Evolutionary conservation across 2,888 invertebrate species (phyloP).

Genomic region (Andrena camellia): DNA sequence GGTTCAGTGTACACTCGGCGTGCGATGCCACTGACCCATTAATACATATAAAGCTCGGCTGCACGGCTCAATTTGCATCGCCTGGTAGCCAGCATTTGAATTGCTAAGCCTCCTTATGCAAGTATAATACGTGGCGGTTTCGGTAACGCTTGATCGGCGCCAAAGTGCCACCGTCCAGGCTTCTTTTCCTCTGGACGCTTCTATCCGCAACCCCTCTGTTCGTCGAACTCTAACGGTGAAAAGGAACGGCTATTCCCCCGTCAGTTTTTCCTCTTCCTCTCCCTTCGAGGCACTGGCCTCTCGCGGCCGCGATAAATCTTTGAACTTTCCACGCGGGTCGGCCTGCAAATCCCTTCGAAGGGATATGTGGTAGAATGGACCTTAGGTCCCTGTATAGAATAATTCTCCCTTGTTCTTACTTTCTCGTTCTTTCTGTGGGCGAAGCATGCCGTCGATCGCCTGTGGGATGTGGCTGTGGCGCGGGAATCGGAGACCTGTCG

Average conservation of each 20-base stretch:
- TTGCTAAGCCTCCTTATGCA: slow-evolving; percentile 71
- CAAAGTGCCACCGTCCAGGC: slow-evolving; percentile 14
- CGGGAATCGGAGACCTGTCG: too few species aligned
- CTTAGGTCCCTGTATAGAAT: too few species aligned
- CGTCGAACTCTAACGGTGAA: slow-evolving; percentile 43
- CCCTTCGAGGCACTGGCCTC: not conserved
- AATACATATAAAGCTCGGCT: slow-evolving; percentile 80
- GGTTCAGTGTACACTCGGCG: slow-evolving; percentile 74
- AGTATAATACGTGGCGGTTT: slow-evolving; percentile 63
- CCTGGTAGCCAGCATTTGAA: slow-evolving; percentile 68
- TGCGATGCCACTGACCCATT: slow-evolving; percentile 84
- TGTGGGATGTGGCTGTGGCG: too few species aligned
- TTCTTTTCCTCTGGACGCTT: slow-evolving; percentile 6
- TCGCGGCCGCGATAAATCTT: slow-evolving; percentile 9
- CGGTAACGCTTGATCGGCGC: slow-evolving; percentile 51
- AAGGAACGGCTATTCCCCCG: slow-evolving; percentile 30
- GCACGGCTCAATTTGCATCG: slow-evolving; percentile 74
- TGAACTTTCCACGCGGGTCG: not conserved
- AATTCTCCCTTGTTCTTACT: too few species aligned
- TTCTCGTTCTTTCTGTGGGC: too few species aligned
- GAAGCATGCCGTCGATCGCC: too few species aligned
- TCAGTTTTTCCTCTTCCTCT: slow-evolving; percentile 27
- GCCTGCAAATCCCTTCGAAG: not conserved
- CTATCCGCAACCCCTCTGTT: slow-evolving; percentile 19
- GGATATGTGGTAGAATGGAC: not conserved